Evolutionary conservation across 2,113 vertebrate species (phyloP).

Genomic region (Spizaetus ornatus): DNA sequence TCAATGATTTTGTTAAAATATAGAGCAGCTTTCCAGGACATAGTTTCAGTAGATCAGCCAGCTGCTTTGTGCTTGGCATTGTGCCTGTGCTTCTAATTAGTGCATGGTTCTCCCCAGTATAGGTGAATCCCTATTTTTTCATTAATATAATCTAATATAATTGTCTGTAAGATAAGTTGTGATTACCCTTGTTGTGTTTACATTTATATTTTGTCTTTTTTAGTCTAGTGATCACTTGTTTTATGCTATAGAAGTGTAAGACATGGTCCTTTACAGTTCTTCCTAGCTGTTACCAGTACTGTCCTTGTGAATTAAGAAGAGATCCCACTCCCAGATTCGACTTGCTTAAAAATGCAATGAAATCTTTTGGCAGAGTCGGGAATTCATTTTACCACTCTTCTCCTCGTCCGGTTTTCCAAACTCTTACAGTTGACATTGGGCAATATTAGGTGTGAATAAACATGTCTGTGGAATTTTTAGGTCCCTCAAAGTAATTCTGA

Average conservation of each 20-base stretch:
- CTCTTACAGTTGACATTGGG: not conserved
- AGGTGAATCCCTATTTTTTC: not conserved
- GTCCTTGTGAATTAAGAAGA: not conserved
- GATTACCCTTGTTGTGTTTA: not conserved
- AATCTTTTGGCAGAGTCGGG: not conserved
- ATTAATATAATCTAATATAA: too few relatives aligned
- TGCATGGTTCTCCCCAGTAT: not conserved
- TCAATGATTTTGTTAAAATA: not conserved
- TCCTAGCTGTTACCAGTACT: not conserved
- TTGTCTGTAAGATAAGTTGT: not conserved
- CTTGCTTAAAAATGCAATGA: not conserved
- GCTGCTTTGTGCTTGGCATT: not conserved
- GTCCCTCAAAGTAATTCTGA: not conserved
- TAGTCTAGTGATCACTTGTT: not conserved
- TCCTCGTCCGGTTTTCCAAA: not conserved
- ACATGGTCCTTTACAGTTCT: not conserved
- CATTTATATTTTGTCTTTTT: not conserved
- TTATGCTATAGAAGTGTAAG: not conserved
- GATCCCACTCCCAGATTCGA: not conserved
- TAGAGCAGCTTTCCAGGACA: not conserved
- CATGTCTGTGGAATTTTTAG: not conserved
- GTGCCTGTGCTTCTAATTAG: not conserved
- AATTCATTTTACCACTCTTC: not conserved
- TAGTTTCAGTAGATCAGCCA: not conserved
- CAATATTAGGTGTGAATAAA: not conserved